Conservation (phyloP, 2,888 invertebrate species). For the Unio pictorum region DNA sequence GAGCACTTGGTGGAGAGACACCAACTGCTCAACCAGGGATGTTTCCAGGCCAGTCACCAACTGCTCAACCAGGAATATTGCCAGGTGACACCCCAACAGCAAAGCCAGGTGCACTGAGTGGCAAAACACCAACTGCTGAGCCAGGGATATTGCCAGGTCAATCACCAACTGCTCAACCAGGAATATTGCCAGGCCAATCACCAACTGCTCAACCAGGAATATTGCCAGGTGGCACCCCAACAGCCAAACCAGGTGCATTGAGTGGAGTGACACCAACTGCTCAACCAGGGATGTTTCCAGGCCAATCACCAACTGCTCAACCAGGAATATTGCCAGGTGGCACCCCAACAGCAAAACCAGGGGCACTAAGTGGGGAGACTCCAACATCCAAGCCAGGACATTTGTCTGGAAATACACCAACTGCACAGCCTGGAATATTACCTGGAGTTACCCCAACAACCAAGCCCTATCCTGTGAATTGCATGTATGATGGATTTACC, state of each 20-base stretch:
- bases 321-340: constrained; percentile 14
- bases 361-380: constrained; percentile 12
- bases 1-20: constrained; percentile 6
- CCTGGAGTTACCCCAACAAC: constrained; percentile 31
- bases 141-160: constrained; percentile 17
- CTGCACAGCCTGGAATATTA: constrained; percentile 18
- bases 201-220: constrained; percentile 24
- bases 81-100: constrained; percentile 23
- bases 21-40: constrained; percentile 22
- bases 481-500: constrained; percentile 82
- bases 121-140: constrained; percentile 22
- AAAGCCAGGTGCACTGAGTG: constrained; percentile 14
- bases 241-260: constrained; percentile 4
- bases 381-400: constrained; percentile 23
- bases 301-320: constrained; percentile 16
- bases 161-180: constrained; percentile 26
- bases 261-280: constrained; percentile 11
- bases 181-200: constrained; percentile 9
- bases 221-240: constrained; percentile 16
- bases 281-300: constrained; percentile 1
- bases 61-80: constrained; percentile 17
- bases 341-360: constrained; percentile 24
- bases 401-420: constrained; percentile 23
- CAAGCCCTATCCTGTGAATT: constrained; percentile 67
- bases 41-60: constrained; percentile 19